These are phyloP conservation scores for Phalacrocorax aristotelis DNA, from an alignment of 2,113 vertebrate species.

Conservation along the genomic window DNA sequence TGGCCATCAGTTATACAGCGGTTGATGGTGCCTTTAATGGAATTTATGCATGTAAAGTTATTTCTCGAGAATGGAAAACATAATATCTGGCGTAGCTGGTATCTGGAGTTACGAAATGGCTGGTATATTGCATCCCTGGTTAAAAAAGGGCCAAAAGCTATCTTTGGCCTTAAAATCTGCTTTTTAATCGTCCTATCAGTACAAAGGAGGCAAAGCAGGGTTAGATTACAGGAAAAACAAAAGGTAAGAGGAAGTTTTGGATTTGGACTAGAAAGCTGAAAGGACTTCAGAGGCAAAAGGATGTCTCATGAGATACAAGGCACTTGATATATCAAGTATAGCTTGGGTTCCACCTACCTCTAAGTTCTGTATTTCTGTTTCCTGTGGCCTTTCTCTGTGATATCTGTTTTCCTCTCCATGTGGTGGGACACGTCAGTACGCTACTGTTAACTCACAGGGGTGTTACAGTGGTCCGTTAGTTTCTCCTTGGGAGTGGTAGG, in stretches of 20 bases:
- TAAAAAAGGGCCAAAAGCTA: not conserved
- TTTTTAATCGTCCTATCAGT: not conserved
- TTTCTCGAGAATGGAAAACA: not conserved
- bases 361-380: not conserved
- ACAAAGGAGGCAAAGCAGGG: not conserved
- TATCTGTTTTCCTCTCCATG: not conserved
- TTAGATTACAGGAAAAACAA: not conserved
- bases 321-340: not conserved
- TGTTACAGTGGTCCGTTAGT: not conserved
- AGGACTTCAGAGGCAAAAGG: not conserved
- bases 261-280: not conserved
- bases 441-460: not conserved
- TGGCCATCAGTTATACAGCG: not conserved
- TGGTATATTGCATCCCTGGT: not conserved
- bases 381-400: not conserved
- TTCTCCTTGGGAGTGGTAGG: not conserved
- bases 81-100: not conserved
- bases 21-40: not conserved
- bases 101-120: not conserved
- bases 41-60: not conserved
- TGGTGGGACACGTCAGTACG: not conserved
- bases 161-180: not conserved
- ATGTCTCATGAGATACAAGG: not conserved
- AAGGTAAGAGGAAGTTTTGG: not conserved
- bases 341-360: not conserved